phyloP scores from a whole-genome alignment of 2,797 vertebrate genomes.

The Acrossocheilus wenchowensis region DNA sequence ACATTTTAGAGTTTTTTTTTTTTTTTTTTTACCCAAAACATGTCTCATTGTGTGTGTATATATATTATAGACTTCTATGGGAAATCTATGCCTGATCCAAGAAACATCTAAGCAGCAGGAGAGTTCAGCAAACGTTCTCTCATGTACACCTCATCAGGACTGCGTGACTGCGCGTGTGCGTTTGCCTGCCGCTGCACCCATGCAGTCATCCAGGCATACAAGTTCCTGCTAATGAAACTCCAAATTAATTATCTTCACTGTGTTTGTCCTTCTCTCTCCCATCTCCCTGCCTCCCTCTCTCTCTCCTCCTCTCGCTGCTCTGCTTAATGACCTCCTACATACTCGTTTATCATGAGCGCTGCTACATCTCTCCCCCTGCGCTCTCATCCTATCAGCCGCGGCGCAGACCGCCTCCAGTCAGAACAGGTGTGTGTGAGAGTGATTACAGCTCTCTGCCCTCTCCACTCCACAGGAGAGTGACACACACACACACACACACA shows the following conservation, averaged over 20 bases:
- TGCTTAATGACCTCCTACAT: slow-evolving; percentile 76
- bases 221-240: slow-evolving; percentile 69
- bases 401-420: slow-evolving; percentile 65
- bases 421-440: slow-evolving; percentile 73
- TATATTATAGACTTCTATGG: neutral
- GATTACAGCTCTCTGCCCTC: slow-evolving; percentile 59
- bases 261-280: slow-evolving; percentile 69
- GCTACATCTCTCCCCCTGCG: slow-evolving; percentile 55
- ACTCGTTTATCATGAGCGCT: slow-evolving; percentile 78
- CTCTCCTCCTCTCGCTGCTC: slow-evolving; percentile 35
- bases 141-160: neutral
- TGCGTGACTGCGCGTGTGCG: neutral
- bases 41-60: no score
- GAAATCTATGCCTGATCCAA: neutral
- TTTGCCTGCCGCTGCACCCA: slow-evolving; percentile 9
- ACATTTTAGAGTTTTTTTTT: no score
- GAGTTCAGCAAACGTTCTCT: neutral
- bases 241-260: slow-evolving; percentile 78
- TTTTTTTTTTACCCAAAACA: no score
- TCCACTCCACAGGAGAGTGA: slow-evolving; percentile 47
- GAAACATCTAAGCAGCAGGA: neutral
- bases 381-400: slow-evolving; percentile 56
- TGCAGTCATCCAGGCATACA: slow-evolving; percentile 64
- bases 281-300: slow-evolving; percentile 63
- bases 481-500: slow-evolving; percentile 70